Evolutionary conservation across 2,888 invertebrate species (phyloP), one percentile per base, ranked within the genome.

Genomic region (Drosophila mimetica): DNA sequence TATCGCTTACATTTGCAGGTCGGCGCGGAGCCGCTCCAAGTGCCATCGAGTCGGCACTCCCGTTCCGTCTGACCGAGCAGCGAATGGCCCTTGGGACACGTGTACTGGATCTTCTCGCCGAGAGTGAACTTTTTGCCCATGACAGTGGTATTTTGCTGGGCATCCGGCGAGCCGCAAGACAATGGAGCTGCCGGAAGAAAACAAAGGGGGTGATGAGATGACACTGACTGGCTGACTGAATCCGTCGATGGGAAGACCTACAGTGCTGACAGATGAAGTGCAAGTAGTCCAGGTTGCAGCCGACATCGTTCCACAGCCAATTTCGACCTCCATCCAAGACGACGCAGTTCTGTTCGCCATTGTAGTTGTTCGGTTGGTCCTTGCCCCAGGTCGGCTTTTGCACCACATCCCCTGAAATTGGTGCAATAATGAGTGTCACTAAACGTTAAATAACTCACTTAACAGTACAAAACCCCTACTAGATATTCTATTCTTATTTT

Each of bases 231-330:
- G 4, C 34, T 11, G n/a, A n/a, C n/a, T n/a, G n/a, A n/a, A n/a
- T 25, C 18, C 14, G 18, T 30, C 11, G 30, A 41, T 22, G 7
- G 3, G 37, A 22, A 8, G 8, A 94, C 95, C 95, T 93, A 97
- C 97, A 94, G 93, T 96, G 96, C 92, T 97, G 97, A 92, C 98
- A 98, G 89, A 98, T 96, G 95, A 97, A 98, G 92, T 97, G 97
- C 60, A 97, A 93, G 89, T 97, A 97, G 92, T 98, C 97, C 64
- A 98, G 93, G 91, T 97, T 97, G 90, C 98, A 98, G 53, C 97
- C 97, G 22, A 98, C 97, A 91, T 98, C 98, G 91, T 98, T 98
- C 97, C 98, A 98, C 0, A 96, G 93, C 98, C 98, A 98, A 69
- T 95, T 95, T 50, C 97, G 93, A 0, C 96, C 97, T 1, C 97